Evolutionary conservation across 53 echinoderm and acorn worm genomes (phyloP).

Genomic region (Mesocentrotus franciscanus): DNA sequence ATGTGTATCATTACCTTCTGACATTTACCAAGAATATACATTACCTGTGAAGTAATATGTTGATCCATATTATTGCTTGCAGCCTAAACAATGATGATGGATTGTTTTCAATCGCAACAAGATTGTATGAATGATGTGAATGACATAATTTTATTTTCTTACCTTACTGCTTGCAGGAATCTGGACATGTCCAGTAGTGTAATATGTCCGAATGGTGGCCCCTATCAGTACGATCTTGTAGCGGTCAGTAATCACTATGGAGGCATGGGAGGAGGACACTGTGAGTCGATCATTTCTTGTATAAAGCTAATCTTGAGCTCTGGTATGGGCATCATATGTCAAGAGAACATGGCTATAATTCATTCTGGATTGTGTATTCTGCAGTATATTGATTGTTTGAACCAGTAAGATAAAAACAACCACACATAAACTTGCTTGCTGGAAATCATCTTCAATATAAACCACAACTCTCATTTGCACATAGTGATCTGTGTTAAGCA

Average conservation of each 20-base stretch:
- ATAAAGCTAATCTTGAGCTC: too few species aligned
- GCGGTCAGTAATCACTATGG: constrained; percentile 96
- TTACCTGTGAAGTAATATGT: not conserved
- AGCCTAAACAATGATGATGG: not conserved
- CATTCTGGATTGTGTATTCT: too few species aligned
- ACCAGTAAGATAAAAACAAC: too few species aligned
- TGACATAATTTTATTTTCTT: not conserved
- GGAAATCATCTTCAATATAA: too few species aligned
- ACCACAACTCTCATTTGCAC: too few species aligned
- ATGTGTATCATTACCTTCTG: too few species aligned
- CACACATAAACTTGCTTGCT: too few species aligned
- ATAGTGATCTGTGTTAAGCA: too few species aligned
- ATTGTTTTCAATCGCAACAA: not conserved
- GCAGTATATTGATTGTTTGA: too few species aligned
- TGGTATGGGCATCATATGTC: too few species aligned
- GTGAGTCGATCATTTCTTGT: constrained; percentile 73
- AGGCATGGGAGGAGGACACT: constrained; percentile 98
- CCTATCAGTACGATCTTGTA: constrained; percentile 82
- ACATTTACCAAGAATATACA: too few species aligned
- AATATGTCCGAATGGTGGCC: constrained; percentile 76
- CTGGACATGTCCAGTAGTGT: constrained; percentile 88
- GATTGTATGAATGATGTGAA: not conserved
- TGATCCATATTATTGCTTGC: not conserved
- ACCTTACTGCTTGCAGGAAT: constrained; percentile 70
- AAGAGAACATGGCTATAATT: too few species aligned